phyloP scores from a whole-genome alignment of 2,888 invertebrate genomes.

The Rotaria sp. region DNA sequence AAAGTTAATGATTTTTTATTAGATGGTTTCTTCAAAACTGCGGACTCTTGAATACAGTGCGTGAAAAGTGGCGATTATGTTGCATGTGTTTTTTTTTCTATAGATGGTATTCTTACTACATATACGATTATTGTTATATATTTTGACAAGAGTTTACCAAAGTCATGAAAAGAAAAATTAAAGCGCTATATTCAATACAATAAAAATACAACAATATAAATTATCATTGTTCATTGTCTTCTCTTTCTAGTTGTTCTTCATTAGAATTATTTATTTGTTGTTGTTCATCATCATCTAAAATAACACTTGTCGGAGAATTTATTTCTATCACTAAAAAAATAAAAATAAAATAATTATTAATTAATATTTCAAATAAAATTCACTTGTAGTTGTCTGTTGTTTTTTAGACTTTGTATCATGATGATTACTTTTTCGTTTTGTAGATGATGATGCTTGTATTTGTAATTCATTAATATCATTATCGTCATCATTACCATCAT shows the following conservation, averaged over 20 bases:
- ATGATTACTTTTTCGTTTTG: background rate
- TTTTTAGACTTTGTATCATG: background rate
- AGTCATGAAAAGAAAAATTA: background rate
- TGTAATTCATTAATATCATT: background rate
- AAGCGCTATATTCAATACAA: background rate
- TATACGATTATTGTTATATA: background rate
- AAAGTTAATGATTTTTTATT: no score
- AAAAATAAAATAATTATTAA: background rate
- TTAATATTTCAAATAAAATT: background rate
- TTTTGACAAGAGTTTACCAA: background rate
- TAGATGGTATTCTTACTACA: background rate
- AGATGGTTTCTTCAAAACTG: no score
- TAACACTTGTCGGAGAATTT: background rate
- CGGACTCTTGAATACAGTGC: no score
- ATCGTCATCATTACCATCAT: no score
- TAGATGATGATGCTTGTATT: background rate
- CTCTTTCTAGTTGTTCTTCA: background rate
- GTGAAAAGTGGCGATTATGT: no score
- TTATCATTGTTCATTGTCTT: background rate
- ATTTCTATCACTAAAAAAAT: background rate
- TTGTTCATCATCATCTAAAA: background rate
- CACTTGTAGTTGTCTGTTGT: background rate
- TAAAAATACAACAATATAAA: background rate
- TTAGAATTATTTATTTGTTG: background rate
- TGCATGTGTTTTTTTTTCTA: no score